Base-by-base conservation (phyloP, 1,140 invertebrate species). In the Probaryconus sp. region DNA sequence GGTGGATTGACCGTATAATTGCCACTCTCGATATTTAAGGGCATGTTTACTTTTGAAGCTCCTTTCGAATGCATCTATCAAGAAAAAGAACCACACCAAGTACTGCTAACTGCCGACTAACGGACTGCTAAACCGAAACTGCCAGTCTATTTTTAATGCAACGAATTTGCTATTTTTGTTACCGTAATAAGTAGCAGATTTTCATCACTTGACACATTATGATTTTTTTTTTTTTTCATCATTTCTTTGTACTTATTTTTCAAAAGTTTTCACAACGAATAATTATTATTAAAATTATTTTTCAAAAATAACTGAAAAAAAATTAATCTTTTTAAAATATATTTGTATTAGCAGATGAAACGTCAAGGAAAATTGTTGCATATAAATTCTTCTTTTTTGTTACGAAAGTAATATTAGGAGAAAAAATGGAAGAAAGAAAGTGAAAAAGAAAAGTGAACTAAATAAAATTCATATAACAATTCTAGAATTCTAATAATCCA, bases 21-120 rank as follows among this genome's bases (percentile, higher is more conserved):
- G 56, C 83, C 84, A 55, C 82, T 87, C 45, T 87, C 86, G 58
- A 87, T 81, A 80, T 86, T 87, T 53, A 87, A 63, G 35, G 86
- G 86, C 86, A 87, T 87, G 35, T 38, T 85, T 40, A 10, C 47
- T 50, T 38, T 43, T 33, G 45, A 53, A 45, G 51, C 24, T 38
- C 42, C 51, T 42, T 38, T 63, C 37, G 55, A 43, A 10, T 55
- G 30, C 68, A 50, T 48, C 45, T 55, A 47, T 16, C 51, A 61
- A 40, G 21, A 55, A 68, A 76, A 70, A 70, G n/a, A 38, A 26
- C 31, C 42, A 1, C 35, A 16, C 35, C 11, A 42, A 53, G 61
- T 69, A 76, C 10, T 35, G 68, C 30, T 18, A 58, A 26, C 2
- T 20, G 3, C 21, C 14, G 7, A 13, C 45, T 16, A 37, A 37